Evolutionary conservation across 2,888 invertebrate genomes (phyloP).

Genomic region (Sminthurinus aureus): DNA sequence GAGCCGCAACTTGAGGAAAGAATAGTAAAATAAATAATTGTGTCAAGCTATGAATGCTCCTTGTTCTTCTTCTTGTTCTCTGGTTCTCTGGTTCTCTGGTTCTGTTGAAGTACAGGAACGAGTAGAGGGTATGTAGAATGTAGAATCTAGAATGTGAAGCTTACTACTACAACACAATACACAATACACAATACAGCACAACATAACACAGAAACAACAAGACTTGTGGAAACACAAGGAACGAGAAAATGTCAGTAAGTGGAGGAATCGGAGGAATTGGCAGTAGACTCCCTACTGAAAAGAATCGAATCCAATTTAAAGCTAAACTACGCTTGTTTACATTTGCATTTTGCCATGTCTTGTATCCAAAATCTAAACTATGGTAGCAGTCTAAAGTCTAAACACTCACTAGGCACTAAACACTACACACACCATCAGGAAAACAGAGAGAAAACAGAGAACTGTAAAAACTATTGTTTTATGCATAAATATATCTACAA

Average conservation of each 20-base stretch:
- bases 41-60: constrained; percentile 7
- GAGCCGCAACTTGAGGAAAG: constrained; percentile 20
- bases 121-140: too few species aligned
- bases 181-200: too few species aligned
- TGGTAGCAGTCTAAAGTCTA: too few species aligned
- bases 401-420: neutral
- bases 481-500: neutral
- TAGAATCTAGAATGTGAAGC: too few species aligned
- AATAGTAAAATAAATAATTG: constrained; percentile 23
- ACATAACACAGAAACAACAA: too few species aligned
- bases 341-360: neutral
- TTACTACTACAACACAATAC: too few species aligned
- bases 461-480: neutral
- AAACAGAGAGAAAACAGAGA: neutral
- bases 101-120: too few species aligned
- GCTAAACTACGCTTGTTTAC: constrained; percentile 23
- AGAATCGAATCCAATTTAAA: constrained; percentile 22
- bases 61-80: too few species aligned
- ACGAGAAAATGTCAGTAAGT: neutral
- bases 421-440: neutral
- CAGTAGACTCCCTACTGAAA: neutral
- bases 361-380: neutral
- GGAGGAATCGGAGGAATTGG: constrained; percentile 3
- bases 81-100: too few species aligned
- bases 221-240: too few species aligned